Base-by-base conservation (phyloP, 2,888 invertebrate genomes). In the Folsomia manolachei region DNA sequence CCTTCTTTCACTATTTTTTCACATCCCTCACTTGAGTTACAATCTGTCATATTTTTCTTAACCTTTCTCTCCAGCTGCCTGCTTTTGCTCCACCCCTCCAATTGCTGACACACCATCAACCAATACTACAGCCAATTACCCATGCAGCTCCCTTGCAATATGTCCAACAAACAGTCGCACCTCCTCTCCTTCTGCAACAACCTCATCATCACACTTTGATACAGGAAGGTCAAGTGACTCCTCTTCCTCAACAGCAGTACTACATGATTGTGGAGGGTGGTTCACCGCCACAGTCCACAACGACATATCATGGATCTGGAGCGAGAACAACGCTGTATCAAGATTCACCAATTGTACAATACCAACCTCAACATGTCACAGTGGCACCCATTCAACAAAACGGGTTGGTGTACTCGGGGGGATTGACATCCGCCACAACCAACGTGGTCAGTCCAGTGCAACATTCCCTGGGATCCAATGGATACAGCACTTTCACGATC, bases 401-500 rank as follows among this genome's bases (percentile, higher is more conserved):
- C 26, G 76, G 76, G 23, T 64, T 78, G 39, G 53, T 75, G n/a
- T 78, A 74, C 73, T 71, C 70, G 60, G 23, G 63, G 14, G 68
- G 63, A 0, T 69, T 51, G 67, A 65, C 56, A n/a, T 69, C 76
- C 19, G 71, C 76, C 19, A 69, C 71, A 9, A 63, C 71, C 39
- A 61, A 71, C 19, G 62, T 27, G 65, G 52, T 74, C 72, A 27
- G 26, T 27, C 62, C 68, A n/a, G n/a, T n/a, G n/a, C n/a, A n/a
- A 62, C 62, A 75, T 52, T 53, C 73, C 26, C 27, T 75, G 26
- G 79, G 79, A 1, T 71, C 78, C 26, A 79, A 78, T 53, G 79
- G 79, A 18, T 79, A 71, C 62, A 77, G 77, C 60, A 77, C 77
- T 39, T 78, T 71, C 66, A 78, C 79, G 52, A 69, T 79, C 2